phyloP scores from a whole-genome alignment of 2,797 vertebrate species.

The Macrochelys suwanniensis region DNA sequence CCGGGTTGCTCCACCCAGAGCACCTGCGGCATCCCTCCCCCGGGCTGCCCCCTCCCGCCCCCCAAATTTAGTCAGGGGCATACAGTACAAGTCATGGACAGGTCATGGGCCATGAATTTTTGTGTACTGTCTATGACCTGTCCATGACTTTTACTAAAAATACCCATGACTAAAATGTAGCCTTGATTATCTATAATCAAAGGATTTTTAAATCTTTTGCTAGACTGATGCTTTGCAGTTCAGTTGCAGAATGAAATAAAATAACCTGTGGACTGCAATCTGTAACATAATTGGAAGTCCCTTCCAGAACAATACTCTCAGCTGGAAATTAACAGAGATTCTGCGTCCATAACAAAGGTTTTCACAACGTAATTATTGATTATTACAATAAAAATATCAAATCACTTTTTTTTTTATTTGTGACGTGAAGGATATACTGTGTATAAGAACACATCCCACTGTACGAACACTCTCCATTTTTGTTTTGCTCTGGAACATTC shows the following conservation, averaged over 20 bases:
- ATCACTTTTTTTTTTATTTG: background rate
- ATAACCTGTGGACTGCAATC: background rate
- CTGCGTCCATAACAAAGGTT: background rate
- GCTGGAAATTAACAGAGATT: background rate
- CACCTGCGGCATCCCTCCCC: too few relatives aligned
- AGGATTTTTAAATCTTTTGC: constrained; percentile 5
- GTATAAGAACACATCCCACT: background rate
- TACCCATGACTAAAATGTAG: background rate
- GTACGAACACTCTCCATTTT: background rate
- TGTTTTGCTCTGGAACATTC: background rate
- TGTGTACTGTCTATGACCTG: too few relatives aligned
- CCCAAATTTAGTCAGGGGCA: too few relatives aligned
- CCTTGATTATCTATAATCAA: constrained; percentile 4
- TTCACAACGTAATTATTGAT: background rate
- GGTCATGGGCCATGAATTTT: too few relatives aligned
- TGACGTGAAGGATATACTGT: background rate
- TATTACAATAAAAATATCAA: background rate
- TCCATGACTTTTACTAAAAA: too few relatives aligned
- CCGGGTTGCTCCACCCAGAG: too few relatives aligned
- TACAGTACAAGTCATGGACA: too few relatives aligned
- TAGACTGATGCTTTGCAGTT: background rate
- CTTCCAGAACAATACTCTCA: background rate
- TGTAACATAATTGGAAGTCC: background rate
- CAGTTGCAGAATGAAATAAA: background rate
- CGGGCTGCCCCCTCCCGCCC: accelerated